Base-by-base conservation (phyloP, 2,113 vertebrate genomes). In the Xenus cinereus region DNA sequence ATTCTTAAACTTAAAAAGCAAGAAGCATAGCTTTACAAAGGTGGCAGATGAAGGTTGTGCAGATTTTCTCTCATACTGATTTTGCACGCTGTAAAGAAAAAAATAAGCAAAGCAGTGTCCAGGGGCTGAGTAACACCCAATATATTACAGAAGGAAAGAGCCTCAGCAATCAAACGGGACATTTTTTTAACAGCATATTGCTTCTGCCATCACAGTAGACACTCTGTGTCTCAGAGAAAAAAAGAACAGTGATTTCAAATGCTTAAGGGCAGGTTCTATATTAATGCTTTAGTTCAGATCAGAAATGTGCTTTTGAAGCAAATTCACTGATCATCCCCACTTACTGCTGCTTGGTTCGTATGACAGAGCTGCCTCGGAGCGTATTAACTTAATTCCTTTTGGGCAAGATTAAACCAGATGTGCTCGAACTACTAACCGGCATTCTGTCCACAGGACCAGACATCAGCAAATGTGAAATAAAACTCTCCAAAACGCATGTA, bases 291-390 rank as follows among this genome's bases (percentile, higher is more conserved):
- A 35, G 81, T 51, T 92, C 75, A 93, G 88, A 85, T 73, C 23
- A 62, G 90, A 90, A 96, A 76, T 48, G 85, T 95, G 95, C 84
- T 91, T 90, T 64, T 57, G 82, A 88, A 92, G 78, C 43, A 94
- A 91, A 83, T 72, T 73, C 57, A 79, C 45, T 51, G 51, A 95
- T 93, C 78, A 79, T 66, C 22, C 15, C 35, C 57, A 83, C 54
- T 93, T 88, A 86, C 66, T 64, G 43, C 56, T 78, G 69, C 69
- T 48, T 20, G 53, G 43, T 14, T 60, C 57, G 10, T 57, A 73
- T 7, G 78, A 85, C 74, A 73, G 84, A 82, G 39, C 48, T 87
- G 66, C 90, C 90, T 83, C 15, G 35, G 33, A 88, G 48, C 33
- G 24, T 1, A 85, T 77, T 45, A 82, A 63, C 62, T 79, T 30